These are phyloP conservation scores for Myotis davidii DNA, from an alignment of 2,113 vertebrate genomes.

Conservation along the genomic window DNA sequence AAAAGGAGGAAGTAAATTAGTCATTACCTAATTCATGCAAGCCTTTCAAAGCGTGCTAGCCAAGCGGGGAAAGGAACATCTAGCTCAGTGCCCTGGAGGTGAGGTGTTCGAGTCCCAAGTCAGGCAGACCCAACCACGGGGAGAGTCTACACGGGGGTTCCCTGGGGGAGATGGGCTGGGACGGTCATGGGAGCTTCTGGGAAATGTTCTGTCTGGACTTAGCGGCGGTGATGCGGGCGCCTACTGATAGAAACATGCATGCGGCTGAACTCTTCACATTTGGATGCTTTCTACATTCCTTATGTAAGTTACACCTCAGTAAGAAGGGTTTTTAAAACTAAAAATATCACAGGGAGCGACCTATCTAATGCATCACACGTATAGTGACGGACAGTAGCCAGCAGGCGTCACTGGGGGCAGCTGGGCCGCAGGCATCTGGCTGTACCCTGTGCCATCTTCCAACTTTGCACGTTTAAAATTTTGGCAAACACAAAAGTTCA, in stretches of 20 bases:
- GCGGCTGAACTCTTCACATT: neutral
- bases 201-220: neutral
- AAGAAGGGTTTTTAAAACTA: neutral
- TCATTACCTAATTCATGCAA: neutral
- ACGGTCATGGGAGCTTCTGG: neutral
- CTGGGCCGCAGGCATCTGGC: accelerated
- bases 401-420: accelerated
- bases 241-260: accelerated
- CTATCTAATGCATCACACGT: too few relatives aligned
- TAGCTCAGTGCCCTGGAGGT: accelerated
- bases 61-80: neutral
- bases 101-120: neutral
- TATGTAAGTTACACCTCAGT: neutral
- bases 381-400: neutral
- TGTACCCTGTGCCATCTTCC: neutral
- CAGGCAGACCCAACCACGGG: accelerated
- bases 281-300: neutral
- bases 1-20: neutral
- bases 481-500: neutral
- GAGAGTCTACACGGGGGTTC: accelerated
- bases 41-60: neutral
- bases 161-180: accelerated
- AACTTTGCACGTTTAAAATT: neutral
- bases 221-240: accelerated
- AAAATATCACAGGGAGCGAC: neutral